Base-by-base conservation (phyloP, 2,797 vertebrate species). In the Cichlasoma orientale region DNA sequence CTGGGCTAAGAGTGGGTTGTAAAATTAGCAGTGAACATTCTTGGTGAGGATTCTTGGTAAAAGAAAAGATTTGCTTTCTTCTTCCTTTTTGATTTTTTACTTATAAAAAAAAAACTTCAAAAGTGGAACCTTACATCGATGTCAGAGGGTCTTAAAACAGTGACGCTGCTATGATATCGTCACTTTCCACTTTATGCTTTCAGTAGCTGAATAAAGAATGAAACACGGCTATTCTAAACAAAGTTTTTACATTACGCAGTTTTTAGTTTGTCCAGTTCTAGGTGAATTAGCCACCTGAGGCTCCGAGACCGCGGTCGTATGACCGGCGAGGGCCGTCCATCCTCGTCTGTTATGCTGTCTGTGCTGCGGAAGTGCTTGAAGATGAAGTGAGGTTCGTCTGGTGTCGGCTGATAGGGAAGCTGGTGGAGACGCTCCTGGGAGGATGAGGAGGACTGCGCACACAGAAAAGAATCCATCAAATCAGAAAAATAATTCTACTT, bases 361-460 rank as follows among this genome's bases (percentile, higher is more conserved):
- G 98, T 96, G 91, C 98, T 99, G 85, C 98, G 97, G 93, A 99
- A 99, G 92, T 99, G 98, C 92, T 97, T 98, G 91, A 98, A 99
- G 84, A 99, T 97, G 94, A 99, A 99, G 94, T 97, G 96, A 72
- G 99, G 96, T 93, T 99, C 98, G 23, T 99, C 98, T 16, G 97
- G 96, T 1, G 98, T 99, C 38, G 98, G 98, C 87, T 99, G 98
- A 95, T 96, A 99, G 57, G 98, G 98, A 93, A 99, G 96, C 94
- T 99, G 98, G 93, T 99, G 98, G 78, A 99, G 95, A 12, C 96
- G 97, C 90, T 99, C 98, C 94, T 99, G 97, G 76, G 98, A 99
- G 89, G 98, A 99, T 0, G 98, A 99, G 56, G 97, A 98, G 0
- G 98, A 98, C 96, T 98, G 94, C 29, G 50, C 61, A 76, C 68